phyloP scores from a whole-genome alignment of 2,797 vertebrate species.

The Meda fulgida region DNA sequence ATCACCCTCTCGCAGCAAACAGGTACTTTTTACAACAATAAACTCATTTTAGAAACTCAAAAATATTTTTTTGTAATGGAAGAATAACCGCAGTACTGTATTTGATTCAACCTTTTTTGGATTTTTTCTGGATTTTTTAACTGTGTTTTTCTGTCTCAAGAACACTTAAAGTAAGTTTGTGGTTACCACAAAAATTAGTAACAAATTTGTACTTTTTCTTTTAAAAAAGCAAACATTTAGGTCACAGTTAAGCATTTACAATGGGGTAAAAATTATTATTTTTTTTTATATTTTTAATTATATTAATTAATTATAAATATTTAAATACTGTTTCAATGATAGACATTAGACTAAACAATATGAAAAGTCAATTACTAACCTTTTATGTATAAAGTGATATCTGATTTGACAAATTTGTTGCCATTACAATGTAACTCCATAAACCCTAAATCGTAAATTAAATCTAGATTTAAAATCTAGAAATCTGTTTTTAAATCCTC shows the following conservation, averaged over 20 bases:
- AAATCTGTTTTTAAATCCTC: neutral
- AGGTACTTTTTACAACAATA: conserved; percentile 69
- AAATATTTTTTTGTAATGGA: neutral
- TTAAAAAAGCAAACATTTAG: neutral
- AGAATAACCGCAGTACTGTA: neutral
- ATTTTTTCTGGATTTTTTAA: neutral
- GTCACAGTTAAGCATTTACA: neutral
- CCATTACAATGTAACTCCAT: neutral
- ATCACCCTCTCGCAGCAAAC: conserved; percentile 84
- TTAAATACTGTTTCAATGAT: no score
- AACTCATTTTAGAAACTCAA: neutral
- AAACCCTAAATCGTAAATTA: neutral
- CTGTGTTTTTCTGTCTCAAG: neutral
- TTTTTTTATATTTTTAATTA: no score
- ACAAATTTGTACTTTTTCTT: neutral
- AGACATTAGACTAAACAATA: neutral
- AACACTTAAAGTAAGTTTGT: neutral
- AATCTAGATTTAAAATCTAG: neutral
- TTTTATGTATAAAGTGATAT: neutral
- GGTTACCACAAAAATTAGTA: neutral
- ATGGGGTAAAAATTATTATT: neutral
- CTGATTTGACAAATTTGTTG: neutral
- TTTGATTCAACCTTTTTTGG: neutral
- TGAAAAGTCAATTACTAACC: neutral
- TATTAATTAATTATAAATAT: no score